Base-by-base conservation (phyloP, 1,140 invertebrate species). In the Caenorhabditis latens region DNA sequence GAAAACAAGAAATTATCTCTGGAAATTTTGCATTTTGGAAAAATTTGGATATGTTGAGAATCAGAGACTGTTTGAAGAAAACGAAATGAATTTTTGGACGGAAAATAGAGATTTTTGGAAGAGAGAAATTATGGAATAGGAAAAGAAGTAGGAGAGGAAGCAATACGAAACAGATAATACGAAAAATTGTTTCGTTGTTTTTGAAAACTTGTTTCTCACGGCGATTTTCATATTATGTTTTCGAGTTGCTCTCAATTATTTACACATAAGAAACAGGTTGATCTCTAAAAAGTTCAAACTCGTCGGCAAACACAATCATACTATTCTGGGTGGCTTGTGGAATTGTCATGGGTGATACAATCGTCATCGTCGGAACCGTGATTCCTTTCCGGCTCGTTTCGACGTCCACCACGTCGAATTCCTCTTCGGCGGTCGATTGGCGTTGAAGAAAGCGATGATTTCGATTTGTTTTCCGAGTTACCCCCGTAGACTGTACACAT, bases 191-290 rank as follows among this genome's bases (percentile, higher is more conserved):
- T 53, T 53, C n/a, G n/a, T n/a, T 14, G 11, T 16, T 14, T 11
- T 58, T 8, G 0, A 19, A 58, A n/a, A n/a, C 8, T 58, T 21
- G 57, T 58, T 58, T 4, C 21, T 63, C 21, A 32, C 3, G 6
- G 14, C 2, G 55, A 5, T 58, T 58, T n/a, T 19, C 6, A 2
- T 19, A 16, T n/a, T 19, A 19, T 11, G 24, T 63, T 4, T 63
- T 63, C 61, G 13, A 46, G 1, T 11, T 75, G 43, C 53, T 19
- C 32, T 1, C 21, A 50, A 50, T 53, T 24, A 79, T 21, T 79
- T 79, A 79, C 43, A 79, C 71, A 79, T 79, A 79, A 24, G 71
- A 79, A 79, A 79, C 71, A 79, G 71, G 71, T 50, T 79, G 71
- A 79, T 79, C 71, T 79, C 71, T 48, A 50, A 79, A 79, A 24